Percentiles rank a stretch among this genome's conserved stretches.
phyloP scores from a whole-genome alignment of 2,113 vertebrate species.

The Pseudolaguvia tuberculata region DNA sequence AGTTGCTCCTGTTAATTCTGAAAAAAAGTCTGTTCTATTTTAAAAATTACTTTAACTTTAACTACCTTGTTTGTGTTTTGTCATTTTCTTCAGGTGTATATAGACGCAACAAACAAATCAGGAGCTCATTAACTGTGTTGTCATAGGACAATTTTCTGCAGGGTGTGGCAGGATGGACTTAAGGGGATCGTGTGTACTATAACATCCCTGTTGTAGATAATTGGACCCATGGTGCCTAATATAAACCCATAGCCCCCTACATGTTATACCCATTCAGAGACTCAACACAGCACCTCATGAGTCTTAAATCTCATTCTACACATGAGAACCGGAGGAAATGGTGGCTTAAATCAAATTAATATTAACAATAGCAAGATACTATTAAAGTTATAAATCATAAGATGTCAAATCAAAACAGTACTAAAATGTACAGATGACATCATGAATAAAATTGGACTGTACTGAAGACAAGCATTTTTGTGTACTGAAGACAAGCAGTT shows the following conservation, averaged over 20 bases:
- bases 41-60: background rate
- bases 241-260: slow-evolving; percentile 23
- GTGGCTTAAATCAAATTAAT: background rate
- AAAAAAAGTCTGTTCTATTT: slow-evolving; percentile 25
- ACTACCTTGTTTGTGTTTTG: background rate
- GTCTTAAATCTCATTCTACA: slow-evolving; percentile 3
- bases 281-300: slow-evolving; percentile 7
- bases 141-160: slow-evolving; percentile 67
- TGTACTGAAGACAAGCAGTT: background rate
- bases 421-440: background rate
- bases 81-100: slow-evolving; percentile 33
- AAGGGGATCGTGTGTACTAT: slow-evolving; percentile 53
- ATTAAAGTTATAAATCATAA: background rate
- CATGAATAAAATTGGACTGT: background rate
- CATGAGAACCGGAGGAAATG: background rate
- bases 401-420: no score
- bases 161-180: slow-evolving; percentile 59
- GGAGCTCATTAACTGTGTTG: slow-evolving; percentile 69
- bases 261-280: slow-evolving; percentile 13
- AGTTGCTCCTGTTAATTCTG: background rate
- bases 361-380: background rate
- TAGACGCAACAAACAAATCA: slow-evolving; percentile 60
- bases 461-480: background rate
- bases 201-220: slow-evolving; percentile 53
- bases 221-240: slow-evolving; percentile 57